phyloP scores from a whole-genome alignment of 2,888 invertebrate species.

The Drosophila antonietae region DNA sequence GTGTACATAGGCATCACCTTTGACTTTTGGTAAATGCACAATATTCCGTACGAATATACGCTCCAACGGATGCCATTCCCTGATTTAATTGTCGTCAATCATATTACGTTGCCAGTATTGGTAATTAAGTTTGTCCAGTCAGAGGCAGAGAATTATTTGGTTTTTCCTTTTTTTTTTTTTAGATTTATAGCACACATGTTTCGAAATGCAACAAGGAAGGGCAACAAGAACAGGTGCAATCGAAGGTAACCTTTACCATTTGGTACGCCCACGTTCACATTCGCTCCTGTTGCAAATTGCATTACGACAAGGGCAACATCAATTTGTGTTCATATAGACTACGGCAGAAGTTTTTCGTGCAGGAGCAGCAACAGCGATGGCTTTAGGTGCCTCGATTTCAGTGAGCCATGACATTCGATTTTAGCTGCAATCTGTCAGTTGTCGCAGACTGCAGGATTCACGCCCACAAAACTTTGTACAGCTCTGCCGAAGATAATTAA shows the following conservation, averaged over 20 bases:
- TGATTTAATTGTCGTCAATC: conserved; percentile 3
- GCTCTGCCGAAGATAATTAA: neutral
- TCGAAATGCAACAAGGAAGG: neutral
- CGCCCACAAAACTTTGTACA: neutral
- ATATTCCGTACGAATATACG: neutral
- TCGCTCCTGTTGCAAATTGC: neutral
- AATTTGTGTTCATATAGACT: neutral
- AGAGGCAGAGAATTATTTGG: neutral
- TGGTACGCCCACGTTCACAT: neutral
- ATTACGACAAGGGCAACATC: neutral
- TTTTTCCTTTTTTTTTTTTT: neutral
- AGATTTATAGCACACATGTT: neutral
- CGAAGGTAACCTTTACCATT: neutral
- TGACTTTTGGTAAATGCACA: neutral
- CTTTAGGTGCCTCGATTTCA: neutral
- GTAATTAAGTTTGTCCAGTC: neutral
- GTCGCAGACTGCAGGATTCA: neutral
- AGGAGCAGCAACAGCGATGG: neutral
- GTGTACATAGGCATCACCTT: neutral
- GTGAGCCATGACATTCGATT: neutral
- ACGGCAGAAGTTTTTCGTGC: neutral
- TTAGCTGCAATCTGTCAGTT: neutral
- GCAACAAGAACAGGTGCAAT: neutral
- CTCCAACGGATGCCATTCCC: too few relatives aligned
- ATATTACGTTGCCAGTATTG: neutral